Conservation (phyloP, 92 coral and sea anemone species). For the Desmophyllum pertusum region DNA sequence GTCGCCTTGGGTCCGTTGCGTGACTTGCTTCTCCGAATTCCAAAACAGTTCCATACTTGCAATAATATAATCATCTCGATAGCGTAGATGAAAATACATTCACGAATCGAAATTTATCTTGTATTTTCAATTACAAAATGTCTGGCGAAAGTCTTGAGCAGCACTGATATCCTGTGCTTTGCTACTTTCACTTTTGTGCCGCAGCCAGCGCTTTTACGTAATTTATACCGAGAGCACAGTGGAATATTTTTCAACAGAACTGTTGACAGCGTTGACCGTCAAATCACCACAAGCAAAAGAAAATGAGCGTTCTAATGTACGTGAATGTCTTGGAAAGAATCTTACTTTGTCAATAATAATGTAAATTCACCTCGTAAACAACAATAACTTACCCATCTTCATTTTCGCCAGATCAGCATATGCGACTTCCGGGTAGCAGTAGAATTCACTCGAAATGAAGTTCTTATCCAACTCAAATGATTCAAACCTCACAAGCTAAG, state of each 20-base stretch:
- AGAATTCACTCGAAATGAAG: background rate
- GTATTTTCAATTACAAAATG: no score
- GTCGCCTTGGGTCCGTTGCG: no score
- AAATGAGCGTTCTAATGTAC: background rate
- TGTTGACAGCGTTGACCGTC: background rate
- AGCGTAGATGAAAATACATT: no score
- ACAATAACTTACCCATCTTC: background rate
- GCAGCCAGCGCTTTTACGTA: no score
- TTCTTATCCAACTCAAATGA: background rate
- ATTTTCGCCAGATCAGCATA: background rate
- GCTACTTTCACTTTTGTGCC: no score
- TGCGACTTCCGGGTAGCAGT: background rate
- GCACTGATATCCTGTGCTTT: no score
- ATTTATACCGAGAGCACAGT: background rate
- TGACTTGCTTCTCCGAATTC: no score
- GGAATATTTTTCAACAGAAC: background rate
- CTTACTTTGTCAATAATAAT: background rate
- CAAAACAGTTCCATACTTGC: no score
- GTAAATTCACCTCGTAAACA: background rate
- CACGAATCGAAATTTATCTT: no score
- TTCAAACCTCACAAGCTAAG: background rate
- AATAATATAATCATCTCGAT: no score
- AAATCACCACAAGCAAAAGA: background rate
- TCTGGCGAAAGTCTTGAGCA: no score
- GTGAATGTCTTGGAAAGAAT: background rate